phyloP scores from a whole-genome alignment of 2,113 vertebrate genomes.

The Pollachius pollachius region DNA sequence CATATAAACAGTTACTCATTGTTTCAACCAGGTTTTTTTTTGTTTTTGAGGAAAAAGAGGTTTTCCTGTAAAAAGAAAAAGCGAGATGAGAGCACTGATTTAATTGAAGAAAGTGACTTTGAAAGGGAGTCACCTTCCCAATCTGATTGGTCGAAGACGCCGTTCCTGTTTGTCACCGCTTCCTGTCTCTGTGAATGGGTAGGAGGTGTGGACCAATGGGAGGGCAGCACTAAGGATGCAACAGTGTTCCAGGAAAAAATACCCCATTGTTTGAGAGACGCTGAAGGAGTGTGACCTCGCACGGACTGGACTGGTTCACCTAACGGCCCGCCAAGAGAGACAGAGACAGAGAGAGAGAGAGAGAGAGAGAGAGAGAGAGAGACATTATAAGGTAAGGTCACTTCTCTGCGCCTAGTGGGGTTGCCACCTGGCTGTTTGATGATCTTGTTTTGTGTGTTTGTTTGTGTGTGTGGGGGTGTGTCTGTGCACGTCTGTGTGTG shows the following conservation, averaged over 20 bases:
- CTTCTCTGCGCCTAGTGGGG: not conserved
- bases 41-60: constrained; percentile 2
- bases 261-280: constrained; percentile 68
- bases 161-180: constrained; percentile 62
- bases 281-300: constrained; percentile 53
- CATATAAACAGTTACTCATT: constrained; percentile 26
- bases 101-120: constrained; percentile 55
- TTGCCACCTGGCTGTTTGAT: not conserved
- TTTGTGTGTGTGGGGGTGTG: not conserved
- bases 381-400: constrained; percentile 45
- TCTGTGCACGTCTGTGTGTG: not conserved
- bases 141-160: constrained; percentile 55
- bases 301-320: constrained; percentile 13
- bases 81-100: constrained; percentile 31
- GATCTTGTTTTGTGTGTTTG: not conserved
- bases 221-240: constrained; percentile 59
- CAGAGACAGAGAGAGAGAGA: too few relatives aligned
- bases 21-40: constrained; percentile 23
- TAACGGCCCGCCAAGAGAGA: not conserved
- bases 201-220: constrained; percentile 55
- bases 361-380: too few relatives aligned
- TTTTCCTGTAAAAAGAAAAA: constrained; percentile 10
- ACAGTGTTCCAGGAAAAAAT: constrained; percentile 75
- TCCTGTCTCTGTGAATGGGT: constrained; percentile 66
- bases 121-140: constrained; percentile 56